These are phyloP conservation scores for Chrysomela aeneicollis DNA, from an alignment of 2,888 invertebrate genomes.

Conservation along the genomic window DNA sequence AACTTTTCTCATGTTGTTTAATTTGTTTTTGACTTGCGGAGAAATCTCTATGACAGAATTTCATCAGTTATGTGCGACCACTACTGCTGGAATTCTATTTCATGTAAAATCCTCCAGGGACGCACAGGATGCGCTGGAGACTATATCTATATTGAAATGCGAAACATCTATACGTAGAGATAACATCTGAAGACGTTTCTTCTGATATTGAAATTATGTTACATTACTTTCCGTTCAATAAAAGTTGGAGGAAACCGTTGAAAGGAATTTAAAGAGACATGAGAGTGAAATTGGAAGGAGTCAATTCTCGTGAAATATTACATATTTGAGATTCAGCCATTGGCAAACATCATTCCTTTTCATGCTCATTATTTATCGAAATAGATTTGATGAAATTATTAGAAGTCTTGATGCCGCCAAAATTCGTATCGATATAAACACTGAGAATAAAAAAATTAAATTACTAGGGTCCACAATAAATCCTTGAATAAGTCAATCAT, in stretches of 20 bases:
- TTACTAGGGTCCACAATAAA: no score
- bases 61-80: not conserved
- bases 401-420: no score
- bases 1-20: no score
- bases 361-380: no score
- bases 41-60: not conserved
- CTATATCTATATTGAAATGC: constrained; percentile 28
- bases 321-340: no score
- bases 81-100: not conserved
- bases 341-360: no score
- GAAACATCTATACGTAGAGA: constrained; percentile 6
- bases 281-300: not conserved
- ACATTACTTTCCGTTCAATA: not conserved
- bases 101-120: not conserved
- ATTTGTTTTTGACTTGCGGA: no score
- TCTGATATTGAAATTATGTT: constrained; percentile 17
- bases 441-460: no score
- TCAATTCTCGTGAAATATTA: no score
- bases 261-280: not conserved
- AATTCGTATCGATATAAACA: no score
- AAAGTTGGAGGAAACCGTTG: not conserved
- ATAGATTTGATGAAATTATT: no score
- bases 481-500: no score
- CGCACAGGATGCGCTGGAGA: not conserved
- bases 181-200: constrained; percentile 11